A percentile compares a stretch with the other conserved stretches of the same genome.
Conservation (phyloP, 2,797 vertebrate genomes). For the Neopelma chrysocephalum region DNA sequence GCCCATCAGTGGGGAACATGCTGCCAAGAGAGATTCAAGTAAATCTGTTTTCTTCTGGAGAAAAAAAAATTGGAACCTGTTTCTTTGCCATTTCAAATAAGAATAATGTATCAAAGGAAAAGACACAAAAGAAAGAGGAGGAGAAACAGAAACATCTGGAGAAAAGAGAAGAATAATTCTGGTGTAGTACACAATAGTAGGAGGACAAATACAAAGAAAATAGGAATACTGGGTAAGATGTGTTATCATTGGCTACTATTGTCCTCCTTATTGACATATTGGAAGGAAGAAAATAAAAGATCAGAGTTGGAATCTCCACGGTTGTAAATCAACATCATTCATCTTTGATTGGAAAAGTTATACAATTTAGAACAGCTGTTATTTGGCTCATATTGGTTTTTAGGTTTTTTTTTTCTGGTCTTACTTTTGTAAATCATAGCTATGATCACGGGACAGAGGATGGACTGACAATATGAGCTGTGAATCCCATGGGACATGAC, state of each 20-base stretch:
- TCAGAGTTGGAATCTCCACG: not conserved
- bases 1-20: not conserved
- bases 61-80: not conserved
- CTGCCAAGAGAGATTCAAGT: not conserved
- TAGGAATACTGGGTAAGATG: not conserved
- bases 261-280: not conserved
- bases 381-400: not conserved
- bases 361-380: conserved; percentile 24
- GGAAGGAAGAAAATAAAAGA: not conserved
- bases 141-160: not conserved
- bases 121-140: not conserved
- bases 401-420: not conserved
- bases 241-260: not conserved
- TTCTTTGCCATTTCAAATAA: conserved; percentile 3
- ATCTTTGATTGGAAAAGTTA: not conserved
- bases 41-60: not conserved
- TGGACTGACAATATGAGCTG: not conserved
- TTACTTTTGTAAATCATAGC: conserved; percentile 15
- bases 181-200: not conserved
- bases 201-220: not conserved
- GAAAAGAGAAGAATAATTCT: not conserved
- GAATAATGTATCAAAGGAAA: not conserved
- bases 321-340: not conserved
- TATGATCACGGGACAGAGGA: not conserved
- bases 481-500: not conserved